Percentiles rank a stretch among this genome's conserved stretches.
phyloP scores from a whole-genome alignment of 2,888 invertebrate species.

The Caenorhabditis doughertyi region DNA sequence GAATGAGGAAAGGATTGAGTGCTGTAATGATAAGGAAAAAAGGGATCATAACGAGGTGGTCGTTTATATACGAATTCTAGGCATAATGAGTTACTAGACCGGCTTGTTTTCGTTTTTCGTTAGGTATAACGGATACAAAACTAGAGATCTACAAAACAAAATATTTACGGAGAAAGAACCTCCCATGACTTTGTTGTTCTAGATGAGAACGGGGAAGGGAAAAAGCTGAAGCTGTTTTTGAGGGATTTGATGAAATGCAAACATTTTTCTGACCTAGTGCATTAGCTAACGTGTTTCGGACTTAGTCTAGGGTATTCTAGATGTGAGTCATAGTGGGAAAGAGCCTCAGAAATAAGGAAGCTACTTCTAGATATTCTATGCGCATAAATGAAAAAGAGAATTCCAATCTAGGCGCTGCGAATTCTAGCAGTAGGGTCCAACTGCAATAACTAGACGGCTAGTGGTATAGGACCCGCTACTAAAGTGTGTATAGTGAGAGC shows the following conservation, averaged over 20 bases:
- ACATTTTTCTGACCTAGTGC: too few species aligned
- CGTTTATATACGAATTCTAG: neutral
- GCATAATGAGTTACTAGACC: neutral
- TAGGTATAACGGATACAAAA: neutral
- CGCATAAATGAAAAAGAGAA: neutral
- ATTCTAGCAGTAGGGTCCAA: neutral
- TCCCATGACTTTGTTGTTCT: neutral
- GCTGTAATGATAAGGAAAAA: slow-evolving; percentile 18
- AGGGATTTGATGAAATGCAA: neutral
- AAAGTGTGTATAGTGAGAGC: slow-evolving; percentile 4
- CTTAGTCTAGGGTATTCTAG: too few species aligned
- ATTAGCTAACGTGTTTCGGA: too few species aligned
- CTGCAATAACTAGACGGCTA: neutral
- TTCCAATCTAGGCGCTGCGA: neutral
- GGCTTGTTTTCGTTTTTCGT: neutral
- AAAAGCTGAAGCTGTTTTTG: neutral
- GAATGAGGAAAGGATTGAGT: neutral
- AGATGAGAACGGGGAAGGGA: too few species aligned
- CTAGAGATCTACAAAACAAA: neutral
- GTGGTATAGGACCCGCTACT: neutral
- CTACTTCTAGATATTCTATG: too few species aligned
- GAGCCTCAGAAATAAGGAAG: too few species aligned
- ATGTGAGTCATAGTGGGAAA: too few species aligned
- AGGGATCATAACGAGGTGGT: neutral
- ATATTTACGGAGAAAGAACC: neutral